Evolutionary conservation across 2,113 vertebrate genomes (phyloP), one percentile per base, ranked within the genome.

Genomic region (Epinephelus lanceolatus): DNA sequence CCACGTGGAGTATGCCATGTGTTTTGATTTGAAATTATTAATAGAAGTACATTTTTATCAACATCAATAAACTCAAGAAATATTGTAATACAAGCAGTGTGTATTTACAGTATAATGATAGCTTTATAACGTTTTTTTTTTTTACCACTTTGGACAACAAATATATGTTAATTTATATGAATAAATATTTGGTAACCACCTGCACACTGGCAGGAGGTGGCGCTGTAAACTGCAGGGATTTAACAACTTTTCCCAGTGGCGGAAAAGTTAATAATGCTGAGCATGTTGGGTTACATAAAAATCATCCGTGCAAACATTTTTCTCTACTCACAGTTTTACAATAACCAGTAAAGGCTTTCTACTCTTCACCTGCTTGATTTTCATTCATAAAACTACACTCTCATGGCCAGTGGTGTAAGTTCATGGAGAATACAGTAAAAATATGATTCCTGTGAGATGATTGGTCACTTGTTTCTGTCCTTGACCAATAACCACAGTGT

Each of bases 401-500:
- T 14, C 23, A 19, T 0, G 12, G 18, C 27, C 57, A 1, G 5
- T 33, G 3, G 13, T 42, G 10, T 23, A 18, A 40, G 65, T 86
- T 53, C 10, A 19, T 40, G 25, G 23, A 67, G 10, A 76, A 23
- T 77, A 52, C 8, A 59, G n/a, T 27, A 2, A 71, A 59, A 3
- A 10, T 3, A 2, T 53, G 12, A 18, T 25, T 37, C 18, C 13
- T 6, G 5, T 12, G 45, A 71, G 2, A 5, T 76, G 9, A 91
- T 86, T 93, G 87, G 88, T 61, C 76, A 55, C 10, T 61, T 15
- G 9, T 21, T n/a, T 70, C 14, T 37, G 8, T 70, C 14, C 13
- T 80, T 6, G 74, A 57, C 94, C 95, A 95, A 95, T 95, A 40
- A 80, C 23, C 69, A 42, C 27, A 18, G 67, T 94, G 95, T 95